Conservation (phyloP, 2,113 vertebrate genomes). For the Choloepus hoffmanni region DNA sequence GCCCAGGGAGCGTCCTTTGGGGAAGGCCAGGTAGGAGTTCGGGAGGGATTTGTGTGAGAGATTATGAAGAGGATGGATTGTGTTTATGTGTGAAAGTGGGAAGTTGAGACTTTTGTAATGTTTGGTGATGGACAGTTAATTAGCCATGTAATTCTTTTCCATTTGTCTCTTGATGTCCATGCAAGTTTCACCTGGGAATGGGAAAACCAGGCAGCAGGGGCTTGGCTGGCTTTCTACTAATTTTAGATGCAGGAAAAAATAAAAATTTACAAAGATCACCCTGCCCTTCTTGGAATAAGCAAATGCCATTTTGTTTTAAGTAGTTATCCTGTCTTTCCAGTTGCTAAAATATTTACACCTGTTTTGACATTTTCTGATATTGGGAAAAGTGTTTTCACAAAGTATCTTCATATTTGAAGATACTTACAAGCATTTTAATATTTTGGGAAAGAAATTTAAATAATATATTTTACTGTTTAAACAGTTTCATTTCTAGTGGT, state of each 20-base stretch:
- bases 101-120: not conserved
- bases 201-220: not conserved
- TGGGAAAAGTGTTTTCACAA: not conserved
- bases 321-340: not conserved
- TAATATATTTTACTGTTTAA: constrained; percentile 24
- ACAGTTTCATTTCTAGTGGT: not conserved
- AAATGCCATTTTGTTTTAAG: not conserved
- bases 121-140: not conserved
- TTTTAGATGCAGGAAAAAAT: not conserved
- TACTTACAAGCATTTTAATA: not conserved
- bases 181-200: not conserved
- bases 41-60: not conserved
- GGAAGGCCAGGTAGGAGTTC: not conserved
- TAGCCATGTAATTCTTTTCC: not conserved
- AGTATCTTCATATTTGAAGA: constrained; percentile 37
- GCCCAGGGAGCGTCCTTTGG: not conserved
- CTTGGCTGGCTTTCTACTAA: not conserved
- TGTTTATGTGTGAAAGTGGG: not conserved
- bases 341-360: not conserved
- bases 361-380: not conserved
- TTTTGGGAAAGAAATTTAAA: constrained; percentile 17
- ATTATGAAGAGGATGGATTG: not conserved
- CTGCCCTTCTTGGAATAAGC: not conserved
- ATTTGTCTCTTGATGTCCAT: not conserved
- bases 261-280: not conserved